These are phyloP conservation scores for Pinna nobilis DNA, from an alignment of 1,140 invertebrate species.

Conservation along the genomic window DNA sequence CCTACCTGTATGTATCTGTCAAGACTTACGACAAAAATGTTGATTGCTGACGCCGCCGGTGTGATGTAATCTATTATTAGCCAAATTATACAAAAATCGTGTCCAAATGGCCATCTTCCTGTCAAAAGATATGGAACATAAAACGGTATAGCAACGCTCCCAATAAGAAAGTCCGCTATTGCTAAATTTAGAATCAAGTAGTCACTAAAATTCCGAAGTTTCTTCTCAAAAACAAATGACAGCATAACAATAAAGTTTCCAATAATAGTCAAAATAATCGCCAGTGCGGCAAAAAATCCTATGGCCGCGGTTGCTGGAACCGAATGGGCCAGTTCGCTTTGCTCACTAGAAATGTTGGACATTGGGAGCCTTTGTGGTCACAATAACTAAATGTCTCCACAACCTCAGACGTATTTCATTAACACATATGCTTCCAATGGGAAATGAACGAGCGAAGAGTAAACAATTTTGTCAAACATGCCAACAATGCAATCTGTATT, in stretches of 20 bases:
- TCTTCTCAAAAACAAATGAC: slow-evolving; percentile 73
- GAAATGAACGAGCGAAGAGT: too few species aligned
- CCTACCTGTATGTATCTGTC: slow-evolving; percentile 47
- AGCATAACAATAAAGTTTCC: slow-evolving; percentile 79
- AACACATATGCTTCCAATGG: too few species aligned
- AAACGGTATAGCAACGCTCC: slow-evolving; percentile 83
- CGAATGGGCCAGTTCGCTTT: slow-evolving; percentile 6
- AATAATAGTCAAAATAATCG: slow-evolving; percentile 76
- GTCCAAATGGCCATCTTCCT: slow-evolving; percentile 39
- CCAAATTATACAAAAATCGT: slow-evolving; percentile 41
- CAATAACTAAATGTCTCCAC: too few species aligned
- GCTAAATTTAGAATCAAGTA: slow-evolving; percentile 81
- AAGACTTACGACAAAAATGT: slow-evolving; percentile 45
- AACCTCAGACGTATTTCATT: too few species aligned
- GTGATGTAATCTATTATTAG: slow-evolving; percentile 45
- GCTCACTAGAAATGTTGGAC: neutral
- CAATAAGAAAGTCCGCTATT: slow-evolving; percentile 82
- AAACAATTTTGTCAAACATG: too few species aligned
- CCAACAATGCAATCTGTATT: too few species aligned
- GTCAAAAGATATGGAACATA: slow-evolving; percentile 77
- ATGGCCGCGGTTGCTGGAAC: slow-evolving; percentile 20
- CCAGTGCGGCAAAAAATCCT: slow-evolving; percentile 29
- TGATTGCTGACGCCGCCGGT: slow-evolving; percentile 42
- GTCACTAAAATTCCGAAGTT: slow-evolving; percentile 80
- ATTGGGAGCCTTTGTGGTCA: too few species aligned